These are phyloP conservation scores for Myiagra hebetior DNA, from an alignment of 2,113 vertebrate species.

Conservation along the genomic window DNA sequence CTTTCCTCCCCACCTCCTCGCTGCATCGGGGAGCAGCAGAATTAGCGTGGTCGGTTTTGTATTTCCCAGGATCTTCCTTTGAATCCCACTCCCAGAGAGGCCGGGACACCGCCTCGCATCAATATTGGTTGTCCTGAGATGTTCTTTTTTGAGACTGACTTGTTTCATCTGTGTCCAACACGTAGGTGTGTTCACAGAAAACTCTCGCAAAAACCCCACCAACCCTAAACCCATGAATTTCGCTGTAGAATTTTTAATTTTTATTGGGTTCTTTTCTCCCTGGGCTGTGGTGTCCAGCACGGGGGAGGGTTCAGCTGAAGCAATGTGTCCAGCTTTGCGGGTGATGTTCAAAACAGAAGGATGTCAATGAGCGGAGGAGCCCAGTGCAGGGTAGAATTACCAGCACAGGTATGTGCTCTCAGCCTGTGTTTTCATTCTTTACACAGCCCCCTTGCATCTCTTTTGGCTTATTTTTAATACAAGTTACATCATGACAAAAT, in stretches of 20 bases:
- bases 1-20: too few relatives aligned
- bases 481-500: not conserved
- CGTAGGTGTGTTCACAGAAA: not conserved
- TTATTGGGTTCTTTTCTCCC: not conserved
- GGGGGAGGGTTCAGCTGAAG: not conserved
- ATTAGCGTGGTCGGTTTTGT: not conserved
- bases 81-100: not conserved
- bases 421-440: not conserved
- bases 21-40: not conserved
- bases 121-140: not conserved
- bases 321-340: not conserved
- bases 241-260: not conserved
- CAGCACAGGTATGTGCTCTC: too few relatives aligned
- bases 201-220: rapidly evolving
- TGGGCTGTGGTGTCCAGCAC: not conserved
- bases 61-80: not conserved
- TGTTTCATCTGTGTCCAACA: not conserved
- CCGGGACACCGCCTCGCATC: not conserved
- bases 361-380: not conserved
- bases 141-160: too few relatives aligned
- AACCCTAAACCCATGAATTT: not conserved
- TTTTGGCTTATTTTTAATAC: not conserved
- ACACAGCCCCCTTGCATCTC: not conserved
- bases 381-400: not conserved
- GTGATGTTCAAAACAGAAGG: not conserved